These are phyloP conservation scores for Grapholita molesta DNA, from an alignment of 1,140 invertebrate genomes.

Conservation along the genomic window DNA sequence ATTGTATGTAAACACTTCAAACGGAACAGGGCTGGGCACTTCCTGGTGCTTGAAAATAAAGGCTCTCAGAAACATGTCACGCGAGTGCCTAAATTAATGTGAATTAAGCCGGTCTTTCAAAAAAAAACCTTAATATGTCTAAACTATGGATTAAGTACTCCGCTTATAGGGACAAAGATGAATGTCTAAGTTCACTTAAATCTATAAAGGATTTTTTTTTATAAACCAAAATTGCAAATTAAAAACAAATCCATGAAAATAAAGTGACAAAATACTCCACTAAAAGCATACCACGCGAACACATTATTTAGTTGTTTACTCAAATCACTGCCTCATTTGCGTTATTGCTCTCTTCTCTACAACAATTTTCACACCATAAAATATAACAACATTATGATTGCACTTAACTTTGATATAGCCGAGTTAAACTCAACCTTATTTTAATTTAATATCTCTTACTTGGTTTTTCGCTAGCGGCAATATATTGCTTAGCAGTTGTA, in stretches of 20 bases:
- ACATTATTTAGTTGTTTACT: constrained; percentile 10
- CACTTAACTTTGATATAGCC: background rate
- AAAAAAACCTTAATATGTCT: too few relatives aligned
- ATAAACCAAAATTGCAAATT: background rate
- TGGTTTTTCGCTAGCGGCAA: background rate
- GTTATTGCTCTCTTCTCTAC: constrained; percentile 1
- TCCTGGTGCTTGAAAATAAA: too few relatives aligned
- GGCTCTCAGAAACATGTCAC: too few relatives aligned
- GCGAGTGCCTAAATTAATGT: too few relatives aligned
- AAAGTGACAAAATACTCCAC: background rate
- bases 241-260: background rate
- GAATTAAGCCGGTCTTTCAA: too few relatives aligned
- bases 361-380: constrained; percentile 9
- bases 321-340: constrained; percentile 10
- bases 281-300: background rate
- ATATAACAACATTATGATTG: background rate
- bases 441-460: background rate
- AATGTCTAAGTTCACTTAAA: background rate
- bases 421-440: background rate
- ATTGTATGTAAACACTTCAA: too few relatives aligned
- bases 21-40: too few relatives aligned
- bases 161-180: too few relatives aligned
- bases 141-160: too few relatives aligned
- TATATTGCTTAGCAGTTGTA: background rate
- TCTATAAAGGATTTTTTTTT: too few relatives aligned